Conservation (phyloP, 2,113 vertebrate genomes). For the Melospiza georgiana region DNA sequence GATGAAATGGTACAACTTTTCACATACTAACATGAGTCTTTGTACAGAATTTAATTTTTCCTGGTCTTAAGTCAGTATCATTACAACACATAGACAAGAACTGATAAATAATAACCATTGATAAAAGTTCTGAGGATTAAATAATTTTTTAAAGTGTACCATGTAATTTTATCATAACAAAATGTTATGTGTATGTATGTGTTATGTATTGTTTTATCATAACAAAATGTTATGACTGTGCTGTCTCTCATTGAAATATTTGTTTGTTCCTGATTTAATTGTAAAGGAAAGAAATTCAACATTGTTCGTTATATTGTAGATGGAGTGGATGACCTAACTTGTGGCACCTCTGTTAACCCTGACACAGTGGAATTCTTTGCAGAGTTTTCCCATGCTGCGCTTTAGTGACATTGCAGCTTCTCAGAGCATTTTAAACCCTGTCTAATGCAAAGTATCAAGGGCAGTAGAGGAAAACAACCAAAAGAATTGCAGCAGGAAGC, state of each 20-base stretch:
- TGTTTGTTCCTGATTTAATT: not conserved
- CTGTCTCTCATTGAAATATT: not conserved
- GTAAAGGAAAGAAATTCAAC: not conserved
- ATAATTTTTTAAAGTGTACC: not conserved
- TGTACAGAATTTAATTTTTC: not conserved
- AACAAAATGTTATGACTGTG: not conserved
- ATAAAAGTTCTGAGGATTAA: not conserved
- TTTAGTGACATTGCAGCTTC: not conserved
- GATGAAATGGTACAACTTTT: not conserved
- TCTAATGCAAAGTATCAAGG: not conserved
- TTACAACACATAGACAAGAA: not conserved
- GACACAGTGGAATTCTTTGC: not conserved
- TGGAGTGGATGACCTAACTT: not conserved
- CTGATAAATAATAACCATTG: not conserved
- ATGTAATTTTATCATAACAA: not conserved
- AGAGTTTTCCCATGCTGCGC: not conserved
- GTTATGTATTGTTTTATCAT: no score
- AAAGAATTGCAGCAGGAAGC: not conserved
- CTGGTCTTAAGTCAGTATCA: not conserved
- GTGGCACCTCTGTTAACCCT: not conserved
- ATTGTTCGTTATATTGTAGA: not conserved
- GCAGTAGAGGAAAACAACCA: not conserved
- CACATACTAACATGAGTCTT: not conserved
- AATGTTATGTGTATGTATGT: not conserved
- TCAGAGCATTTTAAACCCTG: not conserved